Evolutionary conservation across 1,140 invertebrate genomes (phyloP), one percentile per base, ranked within the genome.

Genomic region (Musca vetustissima): DNA sequence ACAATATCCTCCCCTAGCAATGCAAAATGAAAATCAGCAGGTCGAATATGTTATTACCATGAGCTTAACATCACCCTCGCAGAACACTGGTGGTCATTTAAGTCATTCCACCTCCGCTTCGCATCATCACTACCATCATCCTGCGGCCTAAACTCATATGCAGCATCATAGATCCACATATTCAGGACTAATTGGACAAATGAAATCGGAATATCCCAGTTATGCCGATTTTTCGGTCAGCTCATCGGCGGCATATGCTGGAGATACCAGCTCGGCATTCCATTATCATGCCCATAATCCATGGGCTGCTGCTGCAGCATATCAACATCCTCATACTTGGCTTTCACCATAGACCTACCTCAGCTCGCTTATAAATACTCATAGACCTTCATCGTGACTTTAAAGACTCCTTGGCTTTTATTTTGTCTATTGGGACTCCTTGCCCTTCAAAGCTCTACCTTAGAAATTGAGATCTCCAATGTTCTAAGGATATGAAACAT

Each of bases 1-100:
- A 25, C 75, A 80, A 19, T 80, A 77, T 47, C 74, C 76, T 8
- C 74, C 74, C 0, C 67, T 80, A 17, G 74, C 78, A 17, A 77
- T 80, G 75, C 78, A 80, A 55, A 80, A 74, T 50, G 78, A 80
- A 47, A 76, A 78, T 0, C 78, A 80, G 49, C 43, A 78, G 70
- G 76, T 78, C 14, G 78, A 80, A 43, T 80, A 80, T 8, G 78
- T 78, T 0, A 59, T 80, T 19, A 80, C 76, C 36, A 80, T 80
- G 75, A 74, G 75, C 11, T 57, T 66, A 11, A 25, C 32, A 21
- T 57, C 69, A n/a, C 61, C 68, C 1, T 32, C 43, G 6, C 55
- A 25, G 25, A 32, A 64, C 43, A 48, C 6, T 11, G 13, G 11
- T 43, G 11, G 36, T n/a, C 25, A 61, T 13, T 50, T 19, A 55